Evolutionary conservation across 2,888 invertebrate species (phyloP).

Genomic region (Hartigia nigra): DNA sequence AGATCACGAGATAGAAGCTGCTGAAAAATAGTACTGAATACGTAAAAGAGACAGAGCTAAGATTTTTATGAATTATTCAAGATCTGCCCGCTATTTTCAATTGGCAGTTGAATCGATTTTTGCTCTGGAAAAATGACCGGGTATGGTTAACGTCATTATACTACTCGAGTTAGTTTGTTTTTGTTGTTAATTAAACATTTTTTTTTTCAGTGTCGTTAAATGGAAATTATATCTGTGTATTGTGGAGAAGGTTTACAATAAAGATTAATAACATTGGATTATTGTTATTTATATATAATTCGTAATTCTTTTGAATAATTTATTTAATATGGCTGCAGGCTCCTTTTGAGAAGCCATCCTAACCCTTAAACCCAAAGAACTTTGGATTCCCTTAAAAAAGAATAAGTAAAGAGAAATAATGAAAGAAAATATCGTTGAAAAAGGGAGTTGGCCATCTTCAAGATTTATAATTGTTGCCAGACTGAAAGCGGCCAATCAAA

Average conservation of each 20-base stretch:
- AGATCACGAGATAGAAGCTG: not conserved
- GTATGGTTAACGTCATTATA: not conserved
- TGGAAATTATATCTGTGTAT: not conserved
- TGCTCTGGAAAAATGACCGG: not conserved
- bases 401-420: not conserved
- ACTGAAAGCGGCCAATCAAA: conserved; percentile 9
- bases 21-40: not conserved
- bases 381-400: not conserved
- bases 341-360: not conserved
- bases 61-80: not conserved
- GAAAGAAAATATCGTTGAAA: too few species aligned
- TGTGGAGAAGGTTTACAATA: not conserved
- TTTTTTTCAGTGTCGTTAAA: not conserved
- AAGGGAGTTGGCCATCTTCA: not conserved
- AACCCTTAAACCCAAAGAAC: not conserved
- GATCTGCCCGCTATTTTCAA: not conserved
- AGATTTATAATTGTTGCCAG: conserved; percentile 34
- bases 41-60: not conserved
- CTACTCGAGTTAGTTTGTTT: not conserved
- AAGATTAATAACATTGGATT: not conserved
- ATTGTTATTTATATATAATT: not conserved
- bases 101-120: not conserved
- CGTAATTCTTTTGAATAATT: not conserved
- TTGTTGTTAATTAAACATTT: not conserved
- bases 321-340: not conserved